phyloP scores from a whole-genome alignment of 2,797 vertebrate genomes.

The Brotogeris chrysoptera region DNA sequence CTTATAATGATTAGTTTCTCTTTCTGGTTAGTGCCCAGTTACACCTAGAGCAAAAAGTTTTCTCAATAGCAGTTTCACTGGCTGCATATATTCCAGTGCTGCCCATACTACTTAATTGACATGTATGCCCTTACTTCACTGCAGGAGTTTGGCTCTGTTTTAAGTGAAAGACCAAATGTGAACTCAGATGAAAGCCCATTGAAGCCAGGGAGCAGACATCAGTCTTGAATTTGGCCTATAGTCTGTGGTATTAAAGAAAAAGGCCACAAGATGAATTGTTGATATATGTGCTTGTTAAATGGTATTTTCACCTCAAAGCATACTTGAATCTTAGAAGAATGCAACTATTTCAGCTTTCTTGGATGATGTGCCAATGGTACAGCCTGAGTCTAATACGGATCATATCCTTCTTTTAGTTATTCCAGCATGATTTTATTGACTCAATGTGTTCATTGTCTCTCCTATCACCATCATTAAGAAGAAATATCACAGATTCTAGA shows the following conservation, averaged over 20 bases:
- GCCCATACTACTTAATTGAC: background rate
- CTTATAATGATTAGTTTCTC: slow-evolving; percentile 26
- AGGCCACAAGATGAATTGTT: slow-evolving; percentile 20
- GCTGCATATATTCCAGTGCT: background rate
- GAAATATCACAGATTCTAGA: slow-evolving; percentile 20
- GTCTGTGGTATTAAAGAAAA: slow-evolving; percentile 18
- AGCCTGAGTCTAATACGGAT: slow-evolving; percentile 23
- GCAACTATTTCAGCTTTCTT: slow-evolving; percentile 43
- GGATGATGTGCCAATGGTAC: slow-evolving; percentile 39
- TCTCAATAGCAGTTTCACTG: background rate
- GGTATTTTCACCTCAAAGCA: slow-evolving; percentile 61
- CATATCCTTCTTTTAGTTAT: slow-evolving; percentile 38
- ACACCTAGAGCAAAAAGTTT: slow-evolving; percentile 45
- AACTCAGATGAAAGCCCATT: background rate
- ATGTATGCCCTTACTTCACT: background rate
- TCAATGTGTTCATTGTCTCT: slow-evolving; percentile 45
- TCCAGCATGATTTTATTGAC: slow-evolving; percentile 33
- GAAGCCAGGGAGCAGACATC: slow-evolving; percentile 5
- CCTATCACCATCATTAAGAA: slow-evolving; percentile 10
- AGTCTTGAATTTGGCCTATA: background rate
- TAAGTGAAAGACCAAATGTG: background rate
- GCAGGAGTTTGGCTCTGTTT: background rate
- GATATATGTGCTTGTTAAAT: slow-evolving; percentile 40
- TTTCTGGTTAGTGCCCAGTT: slow-evolving; percentile 48
- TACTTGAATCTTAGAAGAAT: slow-evolving; percentile 46